Conservation (phyloP, 2,888 invertebrate genomes). For the Xestobium rufovillosum region DNA sequence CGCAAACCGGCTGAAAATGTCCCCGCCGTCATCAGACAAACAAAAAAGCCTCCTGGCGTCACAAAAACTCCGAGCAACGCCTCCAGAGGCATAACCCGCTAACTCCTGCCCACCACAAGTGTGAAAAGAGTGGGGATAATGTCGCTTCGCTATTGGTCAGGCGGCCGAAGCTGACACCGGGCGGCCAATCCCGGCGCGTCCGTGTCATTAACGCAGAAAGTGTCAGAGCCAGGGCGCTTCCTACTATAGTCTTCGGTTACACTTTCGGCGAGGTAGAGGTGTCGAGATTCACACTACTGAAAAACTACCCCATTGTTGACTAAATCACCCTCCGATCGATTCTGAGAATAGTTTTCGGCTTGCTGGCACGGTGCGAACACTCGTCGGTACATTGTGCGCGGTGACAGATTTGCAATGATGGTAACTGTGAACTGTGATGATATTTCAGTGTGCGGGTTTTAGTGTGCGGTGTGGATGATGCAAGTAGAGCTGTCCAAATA, state of each 20-base stretch:
- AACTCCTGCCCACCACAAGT: conserved; percentile 42
- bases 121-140: conserved; percentile 43
- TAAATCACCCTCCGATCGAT: conserved; percentile 15
- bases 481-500: too few relatives aligned
- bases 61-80: conserved; percentile 41
- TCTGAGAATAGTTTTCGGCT: too few relatives aligned
- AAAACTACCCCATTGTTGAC: conserved; percentile 16
- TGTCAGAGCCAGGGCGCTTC: conserved; percentile 37
- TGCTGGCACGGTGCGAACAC: too few relatives aligned
- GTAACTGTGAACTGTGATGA: too few relatives aligned
- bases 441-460: too few relatives aligned
- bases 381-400: too few relatives aligned
- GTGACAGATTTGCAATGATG: too few relatives aligned
- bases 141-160: conserved; percentile 42
- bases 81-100: conserved; percentile 41
- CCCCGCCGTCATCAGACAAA: conserved; percentile 9
- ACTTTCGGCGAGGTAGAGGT: conserved; percentile 41
- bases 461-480: too few relatives aligned
- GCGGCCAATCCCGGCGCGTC: conserved; percentile 39
- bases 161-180: conserved; percentile 37
- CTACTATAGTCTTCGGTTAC: conserved; percentile 42
- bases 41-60: conserved; percentile 30
- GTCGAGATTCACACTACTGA: conserved; percentile 37
- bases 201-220: conserved; percentile 45
- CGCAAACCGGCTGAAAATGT: conserved; percentile 8